These are phyloP conservation scores for Marronus borbonicus DNA, from an alignment of 2,888 invertebrate species.

Conservation along the genomic window DNA sequence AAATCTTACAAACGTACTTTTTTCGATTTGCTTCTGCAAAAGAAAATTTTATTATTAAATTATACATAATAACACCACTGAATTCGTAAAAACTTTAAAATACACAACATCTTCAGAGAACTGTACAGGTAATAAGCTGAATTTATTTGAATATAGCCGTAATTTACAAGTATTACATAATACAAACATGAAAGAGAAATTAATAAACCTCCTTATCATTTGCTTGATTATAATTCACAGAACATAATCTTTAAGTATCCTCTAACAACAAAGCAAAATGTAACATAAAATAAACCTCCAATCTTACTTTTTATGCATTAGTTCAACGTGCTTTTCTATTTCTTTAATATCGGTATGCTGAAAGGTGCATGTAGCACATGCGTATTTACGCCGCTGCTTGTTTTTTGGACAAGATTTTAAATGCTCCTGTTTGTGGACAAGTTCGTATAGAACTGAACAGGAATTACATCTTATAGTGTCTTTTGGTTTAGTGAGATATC, in stretches of 20 bases:
- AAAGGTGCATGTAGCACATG: slow-evolving; percentile 65
- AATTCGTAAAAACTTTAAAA: slow-evolving; percentile 20
- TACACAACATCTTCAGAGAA: neutral
- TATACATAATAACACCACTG: neutral
- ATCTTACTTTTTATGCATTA: slow-evolving; percentile 26
- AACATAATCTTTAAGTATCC: too few relatives aligned
- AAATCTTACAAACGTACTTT: slow-evolving; percentile 73
- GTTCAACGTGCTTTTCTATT: slow-evolving; percentile 61
- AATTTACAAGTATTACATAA: neutral
- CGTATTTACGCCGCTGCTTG: slow-evolving; percentile 58
- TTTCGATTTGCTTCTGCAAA: slow-evolving; percentile 27
- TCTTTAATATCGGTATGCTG: slow-evolving; percentile 62
- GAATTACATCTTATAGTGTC: slow-evolving; percentile 65
- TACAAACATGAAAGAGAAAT: neutral
- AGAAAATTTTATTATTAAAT: slow-evolving; percentile 34
- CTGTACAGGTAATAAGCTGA: neutral
- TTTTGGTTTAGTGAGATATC: slow-evolving; percentile 60
- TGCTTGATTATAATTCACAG: too few relatives aligned
- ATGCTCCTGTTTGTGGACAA: slow-evolving; percentile 61
- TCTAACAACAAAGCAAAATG: neutral
- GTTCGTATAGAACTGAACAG: slow-evolving; percentile 63
- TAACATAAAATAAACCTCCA: neutral
- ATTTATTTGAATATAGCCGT: neutral
- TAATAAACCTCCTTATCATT: neutral
- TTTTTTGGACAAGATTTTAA: slow-evolving; percentile 60